Conservation (phyloP, 2,797 vertebrate species). For the Tolypeutes matacus region DNA sequence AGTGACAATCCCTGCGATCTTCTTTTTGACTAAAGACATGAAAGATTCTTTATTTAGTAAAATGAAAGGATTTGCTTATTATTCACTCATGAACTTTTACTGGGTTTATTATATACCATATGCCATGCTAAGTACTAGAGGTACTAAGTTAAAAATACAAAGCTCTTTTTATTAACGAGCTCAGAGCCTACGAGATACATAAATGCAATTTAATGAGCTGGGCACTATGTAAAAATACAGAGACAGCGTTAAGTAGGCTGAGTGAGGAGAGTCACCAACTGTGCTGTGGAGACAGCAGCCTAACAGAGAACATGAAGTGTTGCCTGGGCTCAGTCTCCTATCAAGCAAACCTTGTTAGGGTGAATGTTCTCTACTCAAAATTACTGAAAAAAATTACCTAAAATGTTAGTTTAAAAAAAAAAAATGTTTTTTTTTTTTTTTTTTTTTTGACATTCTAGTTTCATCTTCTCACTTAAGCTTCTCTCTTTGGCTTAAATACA, state of each 20-base stretch:
- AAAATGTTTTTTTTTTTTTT: too few species aligned
- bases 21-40: constrained; percentile 93
- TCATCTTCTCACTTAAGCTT: background rate
- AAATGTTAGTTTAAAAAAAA: background rate
- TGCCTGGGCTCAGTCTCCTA: background rate
- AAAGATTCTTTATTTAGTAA: constrained; percentile 60
- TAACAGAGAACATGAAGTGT: background rate
- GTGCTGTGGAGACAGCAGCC: background rate
- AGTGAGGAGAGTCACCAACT: background rate
- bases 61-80: background rate
- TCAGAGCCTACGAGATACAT: background rate
- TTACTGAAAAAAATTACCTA: background rate
- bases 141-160: background rate
- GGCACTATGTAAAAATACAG: background rate
- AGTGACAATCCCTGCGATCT: constrained; percentile 97
- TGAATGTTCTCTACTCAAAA: background rate
- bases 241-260: background rate
- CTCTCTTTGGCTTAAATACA: background rate
- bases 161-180: background rate
- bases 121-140: background rate
- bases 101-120: background rate
- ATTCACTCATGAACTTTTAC: background rate
- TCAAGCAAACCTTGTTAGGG: background rate
- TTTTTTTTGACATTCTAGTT: background rate
- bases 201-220: background rate